Evolutionary conservation across 1,140 invertebrate genomes (phyloP).

Genomic region (Ctenoplectra terminalis): DNA sequence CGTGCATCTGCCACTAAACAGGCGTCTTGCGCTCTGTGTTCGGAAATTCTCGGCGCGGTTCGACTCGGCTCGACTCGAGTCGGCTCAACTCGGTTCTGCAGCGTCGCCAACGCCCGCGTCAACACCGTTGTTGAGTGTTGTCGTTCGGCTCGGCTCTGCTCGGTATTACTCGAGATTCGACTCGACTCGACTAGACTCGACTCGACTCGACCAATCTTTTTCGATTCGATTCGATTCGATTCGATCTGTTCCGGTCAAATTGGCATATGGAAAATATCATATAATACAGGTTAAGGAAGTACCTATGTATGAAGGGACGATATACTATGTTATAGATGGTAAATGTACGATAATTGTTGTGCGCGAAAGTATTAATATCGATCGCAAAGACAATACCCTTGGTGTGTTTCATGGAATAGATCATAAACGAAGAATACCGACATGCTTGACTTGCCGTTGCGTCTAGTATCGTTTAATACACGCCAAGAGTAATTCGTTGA

Average conservation of each 20-base stretch:
- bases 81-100: constrained; percentile 26
- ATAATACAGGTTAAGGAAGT: not conserved
- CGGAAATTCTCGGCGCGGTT: constrained; percentile 47
- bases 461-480: too few relatives aligned
- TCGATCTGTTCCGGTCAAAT: not conserved
- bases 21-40: constrained; percentile 44
- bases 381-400: too few relatives aligned
- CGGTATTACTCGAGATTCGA: not conserved
- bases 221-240: not conserved
- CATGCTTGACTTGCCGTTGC: too few relatives aligned
- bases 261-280: not conserved
- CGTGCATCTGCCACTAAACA: constrained; percentile 44
- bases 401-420: too few relatives aligned
- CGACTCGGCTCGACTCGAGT: constrained; percentile 54
- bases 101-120: not conserved
- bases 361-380: too few relatives aligned
- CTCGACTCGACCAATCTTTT: not conserved
- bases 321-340: too few relatives aligned
- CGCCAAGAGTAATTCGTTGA: too few relatives aligned
- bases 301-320: not conserved
- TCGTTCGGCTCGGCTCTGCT: constrained; percentile 30
- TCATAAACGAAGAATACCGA: too few relatives aligned
- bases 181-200: not conserved
- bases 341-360: not conserved
- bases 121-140: not conserved